These are phyloP conservation scores for Stenoptilia bipunctidactyla DNA, from an alignment of 2,888 invertebrate species.

Conservation along the genomic window DNA sequence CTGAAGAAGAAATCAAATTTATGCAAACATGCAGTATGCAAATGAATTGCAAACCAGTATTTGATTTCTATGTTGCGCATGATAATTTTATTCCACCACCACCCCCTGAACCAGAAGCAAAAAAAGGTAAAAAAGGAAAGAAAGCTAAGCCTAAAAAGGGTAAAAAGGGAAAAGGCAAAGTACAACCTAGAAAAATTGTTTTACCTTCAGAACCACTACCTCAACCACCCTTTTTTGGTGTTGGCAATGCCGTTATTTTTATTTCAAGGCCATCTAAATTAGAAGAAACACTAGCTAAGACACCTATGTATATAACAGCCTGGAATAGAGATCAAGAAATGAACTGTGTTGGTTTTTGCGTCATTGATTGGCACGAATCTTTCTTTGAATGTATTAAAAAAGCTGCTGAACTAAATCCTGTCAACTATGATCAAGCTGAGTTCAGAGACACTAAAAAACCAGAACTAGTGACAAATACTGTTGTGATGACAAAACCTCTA, in stretches of 20 bases:
- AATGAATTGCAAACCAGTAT: slow-evolving; percentile 53
- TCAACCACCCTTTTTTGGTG: slow-evolving; percentile 57
- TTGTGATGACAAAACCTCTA: slow-evolving; percentile 38
- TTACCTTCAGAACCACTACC: slow-evolving; percentile 58
- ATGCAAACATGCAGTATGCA: slow-evolving; percentile 59
- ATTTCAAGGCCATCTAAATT: slow-evolving; percentile 50
- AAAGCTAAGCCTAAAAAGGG: slow-evolving; percentile 27
- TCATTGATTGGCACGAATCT: slow-evolving; percentile 49
- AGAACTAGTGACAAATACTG: slow-evolving; percentile 51
- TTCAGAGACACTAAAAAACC: slow-evolving; percentile 41
- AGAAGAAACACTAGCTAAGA: slow-evolving; percentile 42
- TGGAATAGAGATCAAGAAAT: slow-evolving; percentile 59
- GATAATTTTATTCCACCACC: slow-evolving; percentile 58
- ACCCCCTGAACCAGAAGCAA: slow-evolving; percentile 44
- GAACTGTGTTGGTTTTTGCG: slow-evolving; percentile 47
- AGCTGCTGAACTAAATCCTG: slow-evolving; percentile 42
- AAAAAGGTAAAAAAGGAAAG: slow-evolving; percentile 26
- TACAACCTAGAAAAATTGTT: slow-evolving; percentile 27
- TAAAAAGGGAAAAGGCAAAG: slow-evolving; percentile 34
- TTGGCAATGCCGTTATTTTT: slow-evolving; percentile 55
- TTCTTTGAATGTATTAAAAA: slow-evolving; percentile 44
- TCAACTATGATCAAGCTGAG: slow-evolving; percentile 50
- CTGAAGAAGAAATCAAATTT: slow-evolving; percentile 60
- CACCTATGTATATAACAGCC: slow-evolving; percentile 52
- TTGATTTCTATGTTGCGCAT: slow-evolving; percentile 59